A percentile compares a stretch with the other conserved stretches of the same genome.
phyloP scores from a whole-genome alignment of 2,888 invertebrate genomes.

The Ctena decussata region DNA sequence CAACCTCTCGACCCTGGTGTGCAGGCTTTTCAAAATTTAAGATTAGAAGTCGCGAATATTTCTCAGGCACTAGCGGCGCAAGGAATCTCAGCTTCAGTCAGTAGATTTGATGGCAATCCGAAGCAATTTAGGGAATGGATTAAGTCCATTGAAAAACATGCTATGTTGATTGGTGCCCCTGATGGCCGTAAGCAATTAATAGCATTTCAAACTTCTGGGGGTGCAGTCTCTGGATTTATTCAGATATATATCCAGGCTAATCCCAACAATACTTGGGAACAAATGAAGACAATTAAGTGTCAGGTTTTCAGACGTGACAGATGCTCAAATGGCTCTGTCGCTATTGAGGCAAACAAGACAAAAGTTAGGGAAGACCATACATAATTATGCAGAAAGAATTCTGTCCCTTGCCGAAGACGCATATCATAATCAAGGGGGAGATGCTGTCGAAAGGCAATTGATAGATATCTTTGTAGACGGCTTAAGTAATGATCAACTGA shows the following conservation, averaged over 20 bases:
- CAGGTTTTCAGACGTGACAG: neutral
- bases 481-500: constrained; percentile 10
- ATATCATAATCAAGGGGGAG: constrained; percentile 12
- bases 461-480: constrained; percentile 32
- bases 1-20: too few relatives aligned
- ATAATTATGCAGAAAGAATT: constrained; percentile 17
- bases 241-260: neutral
- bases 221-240: constrained; percentile 16
- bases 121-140: constrained; percentile 17
- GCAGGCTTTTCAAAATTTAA: neutral
- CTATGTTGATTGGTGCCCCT: neutral
- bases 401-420: constrained; percentile 23
- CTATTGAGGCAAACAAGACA: neutral
- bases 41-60: neutral
- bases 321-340: neutral
- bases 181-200: constrained; percentile 1
- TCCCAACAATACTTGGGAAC: neutral
- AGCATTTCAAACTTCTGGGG: neutral
- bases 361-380: neutral
- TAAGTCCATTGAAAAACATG: constrained; percentile 13
- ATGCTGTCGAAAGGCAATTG: constrained; percentile 16
- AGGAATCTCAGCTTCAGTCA: neutral
- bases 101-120: neutral
- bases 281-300: too few relatives aligned
- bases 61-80: constrained; percentile 6